A percentile compares a stretch with the other conserved stretches of the same genome.
phyloP scores from a whole-genome alignment of 2,888 invertebrate species.

The Synanthedon formicaeformis region DNA sequence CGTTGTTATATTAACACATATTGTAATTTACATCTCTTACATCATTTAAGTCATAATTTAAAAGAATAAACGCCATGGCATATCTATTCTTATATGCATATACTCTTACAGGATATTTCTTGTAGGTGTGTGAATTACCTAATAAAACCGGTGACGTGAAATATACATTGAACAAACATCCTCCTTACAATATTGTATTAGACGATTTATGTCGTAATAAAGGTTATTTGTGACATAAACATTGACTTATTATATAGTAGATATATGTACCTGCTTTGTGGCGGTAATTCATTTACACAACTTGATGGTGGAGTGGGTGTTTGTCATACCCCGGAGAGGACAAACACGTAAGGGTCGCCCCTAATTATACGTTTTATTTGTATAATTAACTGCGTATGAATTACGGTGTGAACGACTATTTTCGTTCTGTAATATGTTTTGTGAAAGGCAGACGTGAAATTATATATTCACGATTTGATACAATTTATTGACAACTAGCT shows the following conservation, averaged over 20 bases:
- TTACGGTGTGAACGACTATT: background rate
- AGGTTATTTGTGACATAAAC: background rate
- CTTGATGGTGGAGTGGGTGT: background rate
- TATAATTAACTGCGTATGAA: background rate
- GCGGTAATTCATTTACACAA: background rate
- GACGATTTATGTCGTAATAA: background rate
- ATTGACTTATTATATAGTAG: background rate
- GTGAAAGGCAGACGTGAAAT: background rate
- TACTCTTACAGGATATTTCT: too few relatives aligned
- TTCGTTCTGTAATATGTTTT: conserved; percentile 6
- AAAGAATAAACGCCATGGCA: too few relatives aligned
- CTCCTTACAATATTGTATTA: background rate
- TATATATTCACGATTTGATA: background rate
- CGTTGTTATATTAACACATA: background rate
- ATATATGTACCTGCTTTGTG: background rate
- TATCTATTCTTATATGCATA: too few relatives aligned
- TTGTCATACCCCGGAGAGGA: background rate
- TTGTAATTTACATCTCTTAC: background rate
- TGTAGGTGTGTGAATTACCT: background rate
- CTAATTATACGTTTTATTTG: background rate
- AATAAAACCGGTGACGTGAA: background rate
- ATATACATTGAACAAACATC: background rate
- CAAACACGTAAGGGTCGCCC: background rate
- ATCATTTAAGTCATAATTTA: too few relatives aligned
- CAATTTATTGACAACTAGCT: too few relatives aligned